Base-by-base conservation (phyloP, 2,888 invertebrate species). In the Drosophila nigricruria region DNA sequence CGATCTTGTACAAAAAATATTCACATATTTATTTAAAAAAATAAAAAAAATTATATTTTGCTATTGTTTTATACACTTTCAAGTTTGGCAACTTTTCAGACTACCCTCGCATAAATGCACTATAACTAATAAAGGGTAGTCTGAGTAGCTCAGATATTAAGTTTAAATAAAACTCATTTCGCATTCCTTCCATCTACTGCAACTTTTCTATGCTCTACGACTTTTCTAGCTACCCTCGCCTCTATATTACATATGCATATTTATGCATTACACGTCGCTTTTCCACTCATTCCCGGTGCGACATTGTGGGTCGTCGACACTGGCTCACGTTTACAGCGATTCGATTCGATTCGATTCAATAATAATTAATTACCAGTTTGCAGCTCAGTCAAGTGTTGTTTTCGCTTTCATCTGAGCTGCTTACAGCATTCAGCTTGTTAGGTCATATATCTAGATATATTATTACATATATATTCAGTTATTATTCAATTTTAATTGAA, bases 361-460 rank as follows among this genome's bases (percentile, higher is more conserved):
- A 40, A 16, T 25, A n/a, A n/a, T 49, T 18, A 36, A 47, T 34
- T 47, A 18, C 53, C 27, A 50, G 38, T 38, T 30, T n/a, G 2
- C 16, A 36, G 18, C 32, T 12, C 30, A 23, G 18, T 32, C 20
- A 36, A 45, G 49, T 18, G 38, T 18, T 23, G 25, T 61, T 70
- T 79, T 79, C 76, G 74, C 76, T 82, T 81, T 65, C 58, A 66
- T 47, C 27, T 9, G 38, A 78, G 59, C 52, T 65, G 64, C 52
- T 59, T 10, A 20, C 30, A 27, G 47, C 32, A 25, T 2, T 36
- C 36, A 10, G 6, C 12, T 2, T 14, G 27, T 36, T 50, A 20
- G 10, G 23, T 27, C 30, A 20, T 18, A 30, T 1, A 30, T 49
- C 18, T 42, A 12, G 2, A 18, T 30, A 18, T 49, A 12, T 49